phyloP scores from a whole-genome alignment of 2,797 vertebrate genomes.

The Pangasius larnaudii region DNA sequence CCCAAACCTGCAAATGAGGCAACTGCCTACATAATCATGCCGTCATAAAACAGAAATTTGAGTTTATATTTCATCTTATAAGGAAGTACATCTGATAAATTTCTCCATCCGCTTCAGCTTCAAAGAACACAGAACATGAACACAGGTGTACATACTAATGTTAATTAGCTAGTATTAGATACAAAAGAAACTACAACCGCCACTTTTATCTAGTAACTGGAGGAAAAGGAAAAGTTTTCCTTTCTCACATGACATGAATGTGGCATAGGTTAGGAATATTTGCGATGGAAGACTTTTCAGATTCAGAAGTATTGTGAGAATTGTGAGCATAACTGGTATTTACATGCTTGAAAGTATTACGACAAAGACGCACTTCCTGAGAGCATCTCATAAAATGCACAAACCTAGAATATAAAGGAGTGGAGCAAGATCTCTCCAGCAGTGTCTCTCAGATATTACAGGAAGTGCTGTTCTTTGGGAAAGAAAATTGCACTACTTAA shows the following conservation, averaged over 20 bases:
- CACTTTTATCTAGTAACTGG: too few species aligned
- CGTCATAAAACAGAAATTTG: background rate
- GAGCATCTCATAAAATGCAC: background rate
- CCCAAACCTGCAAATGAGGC: background rate
- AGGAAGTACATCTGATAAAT: background rate
- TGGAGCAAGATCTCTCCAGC: background rate
- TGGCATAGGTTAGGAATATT: background rate
- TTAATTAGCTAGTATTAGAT: background rate
- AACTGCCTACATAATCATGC: background rate
- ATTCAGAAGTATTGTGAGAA: background rate
- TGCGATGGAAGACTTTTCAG: background rate
- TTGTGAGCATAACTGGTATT: background rate
- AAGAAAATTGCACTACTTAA: background rate
- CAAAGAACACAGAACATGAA: background rate
- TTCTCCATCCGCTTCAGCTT: background rate
- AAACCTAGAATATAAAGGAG: background rate
- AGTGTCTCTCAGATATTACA: background rate
- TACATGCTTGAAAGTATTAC: background rate
- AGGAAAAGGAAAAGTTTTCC: background rate
- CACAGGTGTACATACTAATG: background rate
- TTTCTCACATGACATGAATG: background rate
- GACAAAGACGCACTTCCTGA: background rate
- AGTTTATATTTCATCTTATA: background rate
- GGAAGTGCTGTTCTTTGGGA: background rate
- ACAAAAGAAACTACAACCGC: background rate